phyloP scores from a whole-genome alignment of 2,113 vertebrate species.

The Nannobrachium achirus region DNA sequence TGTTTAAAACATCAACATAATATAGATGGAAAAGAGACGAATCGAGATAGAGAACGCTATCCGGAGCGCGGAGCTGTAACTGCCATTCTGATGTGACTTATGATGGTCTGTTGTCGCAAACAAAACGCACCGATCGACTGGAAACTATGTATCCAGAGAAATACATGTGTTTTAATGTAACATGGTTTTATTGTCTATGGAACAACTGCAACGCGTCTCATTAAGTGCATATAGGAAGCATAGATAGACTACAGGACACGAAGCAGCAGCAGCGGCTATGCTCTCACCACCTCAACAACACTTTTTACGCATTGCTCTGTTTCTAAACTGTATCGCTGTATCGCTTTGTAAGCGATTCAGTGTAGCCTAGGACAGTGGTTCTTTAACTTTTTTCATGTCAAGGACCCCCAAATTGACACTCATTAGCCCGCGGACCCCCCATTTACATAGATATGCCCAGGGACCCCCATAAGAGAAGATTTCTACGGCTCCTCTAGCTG shows the following conservation, averaged over 20 bases:
- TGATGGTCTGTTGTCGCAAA: slow-evolving; percentile 37
- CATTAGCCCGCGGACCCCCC: no score
- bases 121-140: slow-evolving; percentile 7
- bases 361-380: no score
- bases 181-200: not conserved
- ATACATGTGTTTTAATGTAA: not conserved
- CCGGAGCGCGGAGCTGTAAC: slow-evolving; percentile 49
- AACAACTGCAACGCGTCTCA: slow-evolving; percentile 9
- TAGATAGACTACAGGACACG: not conserved
- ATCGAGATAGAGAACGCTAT: slow-evolving; percentile 1
- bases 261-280: no score
- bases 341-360: no score
- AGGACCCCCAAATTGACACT: no score
- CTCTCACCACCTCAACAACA: no score
- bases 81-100: slow-evolving; percentile 57
- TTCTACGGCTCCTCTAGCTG: no score
- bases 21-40: not conserved
- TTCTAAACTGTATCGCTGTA: no score
- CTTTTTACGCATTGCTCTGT: no score
- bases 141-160: slow-evolving; percentile 23
- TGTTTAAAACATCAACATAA: not conserved
- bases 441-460: no score
- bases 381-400: no score
- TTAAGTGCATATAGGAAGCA: not conserved
- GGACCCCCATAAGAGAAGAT: no score